Base-by-base conservation (phyloP, 2,797 vertebrate genomes). In the Sebastes reedi region DNA sequence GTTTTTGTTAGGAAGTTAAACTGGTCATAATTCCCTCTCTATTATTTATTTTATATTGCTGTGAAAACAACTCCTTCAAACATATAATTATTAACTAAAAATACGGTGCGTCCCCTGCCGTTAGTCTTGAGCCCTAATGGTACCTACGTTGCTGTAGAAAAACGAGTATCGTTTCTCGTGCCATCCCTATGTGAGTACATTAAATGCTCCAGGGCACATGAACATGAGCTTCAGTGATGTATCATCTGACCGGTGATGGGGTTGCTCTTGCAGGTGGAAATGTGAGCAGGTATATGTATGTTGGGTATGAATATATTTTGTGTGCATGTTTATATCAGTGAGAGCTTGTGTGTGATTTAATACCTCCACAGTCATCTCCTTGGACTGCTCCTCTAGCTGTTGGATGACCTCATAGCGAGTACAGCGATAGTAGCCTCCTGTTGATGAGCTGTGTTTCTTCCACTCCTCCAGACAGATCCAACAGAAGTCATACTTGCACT, bases 391-490 rank as follows among this genome's bases (percentile, higher is more conserved):
- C 85, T 99, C 98, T 74, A 99, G 97, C 72, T 99, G 98, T 56
- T 99, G 98, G 87, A 99, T 99, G 85, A 99, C 97, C 92, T 99
- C 98, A 70, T 99, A 99, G 84, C 99, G 98, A 69, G 98, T 99
- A 76, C 99, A 99, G 87, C 99, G 97, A 87, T 99, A 99, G 91
- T 99, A 99, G 54, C 99, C 99, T 85, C 99, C 99, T 13, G 99
- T 99, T 39, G 98, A 99, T 52, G 99, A 99, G 93, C 99, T 99
- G 95, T 99, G 99, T 73, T 99, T 99, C 95, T 99, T 99, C 99
- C 99, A 99, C 86, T 99, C 99, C 94, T 99, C 99, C 92, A 99
- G 94, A 90, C 99, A 99, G 92, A 99, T 99, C 99, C 99, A 99
- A 92, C 99, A 99, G 87, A 99, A 99, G 89, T 99, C 99, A 71